Evolutionary conservation across 2,113 vertebrate species (phyloP).

Genomic region (Cynocephalus volans): DNA sequence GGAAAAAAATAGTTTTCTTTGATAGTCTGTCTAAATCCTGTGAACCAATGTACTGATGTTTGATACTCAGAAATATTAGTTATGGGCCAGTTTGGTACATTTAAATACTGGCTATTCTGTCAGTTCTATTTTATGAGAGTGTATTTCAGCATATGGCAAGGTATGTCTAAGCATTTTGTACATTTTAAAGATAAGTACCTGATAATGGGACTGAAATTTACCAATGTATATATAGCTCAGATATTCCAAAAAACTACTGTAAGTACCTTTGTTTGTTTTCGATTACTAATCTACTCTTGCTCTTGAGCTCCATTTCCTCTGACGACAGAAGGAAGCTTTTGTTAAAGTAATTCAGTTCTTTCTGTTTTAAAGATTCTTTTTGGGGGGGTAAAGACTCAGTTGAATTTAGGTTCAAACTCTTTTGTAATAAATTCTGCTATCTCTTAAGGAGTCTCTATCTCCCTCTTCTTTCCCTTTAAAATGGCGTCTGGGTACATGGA

Average conservation of each 20-base stretch:
- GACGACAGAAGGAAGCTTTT: neutral
- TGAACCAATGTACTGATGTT: neutral
- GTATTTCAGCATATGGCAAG: neutral
- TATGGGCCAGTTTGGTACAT: neutral
- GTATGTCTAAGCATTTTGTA: neutral
- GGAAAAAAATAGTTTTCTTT: neutral
- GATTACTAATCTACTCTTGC: neutral
- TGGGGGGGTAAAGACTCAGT: neutral
- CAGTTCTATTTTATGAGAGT: slow-evolving; percentile 49
- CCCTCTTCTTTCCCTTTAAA: neutral
- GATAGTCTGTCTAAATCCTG: neutral
- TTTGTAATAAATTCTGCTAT: neutral
- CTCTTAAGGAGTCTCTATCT: neutral
- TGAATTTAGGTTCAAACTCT: neutral
- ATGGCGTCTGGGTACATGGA: neutral
- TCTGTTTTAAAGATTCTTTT: neutral
- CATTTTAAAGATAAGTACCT: slow-evolving; percentile 41
- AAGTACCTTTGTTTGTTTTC: neutral
- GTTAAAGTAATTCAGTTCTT: slow-evolving; percentile 9
- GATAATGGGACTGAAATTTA: neutral
- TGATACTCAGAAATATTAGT: slow-evolving; percentile 17
- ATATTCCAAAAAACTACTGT: neutral
- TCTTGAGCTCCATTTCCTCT: neutral
- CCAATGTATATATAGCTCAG: neutral
- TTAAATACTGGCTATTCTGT: neutral